phyloP scores from a whole-genome alignment of 2,797 vertebrate genomes.

The Mus caroli region DNA sequence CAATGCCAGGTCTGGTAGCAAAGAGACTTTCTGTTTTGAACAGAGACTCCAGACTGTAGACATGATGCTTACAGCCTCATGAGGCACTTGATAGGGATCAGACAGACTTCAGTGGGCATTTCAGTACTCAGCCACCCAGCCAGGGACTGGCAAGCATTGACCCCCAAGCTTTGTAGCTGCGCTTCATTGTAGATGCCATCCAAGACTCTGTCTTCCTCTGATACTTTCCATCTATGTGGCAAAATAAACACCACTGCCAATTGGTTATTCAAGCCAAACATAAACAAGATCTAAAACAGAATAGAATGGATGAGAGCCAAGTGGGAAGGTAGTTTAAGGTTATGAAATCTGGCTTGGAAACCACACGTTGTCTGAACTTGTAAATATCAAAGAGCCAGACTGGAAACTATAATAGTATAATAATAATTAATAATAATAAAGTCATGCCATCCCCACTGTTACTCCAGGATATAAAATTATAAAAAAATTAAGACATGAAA shows the following conservation, averaged over 20 bases:
- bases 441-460: constrained; percentile 65
- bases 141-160: background rate
- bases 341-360: constrained; percentile 82
- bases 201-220: constrained; percentile 65
- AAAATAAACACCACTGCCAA: constrained; percentile 74
- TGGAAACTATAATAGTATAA: constrained; percentile 80
- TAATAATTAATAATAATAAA: constrained; percentile 86
- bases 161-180: constrained; percentile 47
- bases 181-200: background rate
- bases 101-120: background rate
- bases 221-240: constrained; percentile 67
- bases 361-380: constrained; percentile 83
- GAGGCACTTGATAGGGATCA: background rate
- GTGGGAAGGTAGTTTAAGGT: constrained; percentile 83
- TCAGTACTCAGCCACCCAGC: background rate
- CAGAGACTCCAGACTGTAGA: background rate
- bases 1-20: background rate
- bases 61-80: background rate
- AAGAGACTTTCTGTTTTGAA: background rate
- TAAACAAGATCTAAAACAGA: constrained; percentile 80
- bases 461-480: constrained; percentile 77
- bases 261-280: constrained; percentile 69
- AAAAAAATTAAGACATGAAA: constrained; percentile 79
- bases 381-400: constrained; percentile 84
- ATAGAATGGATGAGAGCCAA: constrained; percentile 71